Base-by-base conservation (phyloP, 2,113 vertebrate species). In the Columbina picui region DNA sequence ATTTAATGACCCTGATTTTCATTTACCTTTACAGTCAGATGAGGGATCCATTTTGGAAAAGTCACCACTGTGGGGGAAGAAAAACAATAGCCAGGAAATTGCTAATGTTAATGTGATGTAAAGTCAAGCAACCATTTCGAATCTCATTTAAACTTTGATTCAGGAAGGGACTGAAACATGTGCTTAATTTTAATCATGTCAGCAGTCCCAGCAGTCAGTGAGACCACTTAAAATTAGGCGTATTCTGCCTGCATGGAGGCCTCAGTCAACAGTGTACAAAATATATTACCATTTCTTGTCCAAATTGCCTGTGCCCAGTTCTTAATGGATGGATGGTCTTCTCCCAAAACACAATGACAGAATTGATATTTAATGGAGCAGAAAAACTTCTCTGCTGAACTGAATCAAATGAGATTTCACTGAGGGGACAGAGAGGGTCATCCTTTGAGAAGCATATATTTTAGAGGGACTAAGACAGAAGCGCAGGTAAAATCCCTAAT, bases 31-130 rank as follows among this genome's bases (percentile, higher is more conserved):
- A 86, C 89, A 92, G 89, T 90, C 92, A 92, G 93, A 96, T 81
- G 96, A 92, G 94, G 75, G 88, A 97, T 95, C 93, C 84, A 76
- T 96, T 97, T 94, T 96, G 92, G 87, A 96, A 96, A 97, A 96
- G 92, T 97, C 94, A 84, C 90, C 90, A 93, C 71, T 84, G 93
- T n/a, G 92, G 52, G 84, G 60, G 84, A 97, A 97, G 94, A 96
- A 97, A 96, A 97, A 96, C 93, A 96, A 95, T 92, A 75, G 92
- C 27, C 94, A 96, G 96, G 93, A 96, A 95, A 95, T 96, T 96
- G 95, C 94, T 96, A 96, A 96, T 95, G 93, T 95, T 95, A 96
- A 97, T 94, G 85, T 12, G 68, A 96, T 92, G 92, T 87, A 88
- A 95, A 96, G 95, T 95, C 94, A 97, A 96, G 96, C 82, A 94